Base-by-base conservation (phyloP, 2,888 invertebrate species). In the Bembecia ichneumoniformis region DNA sequence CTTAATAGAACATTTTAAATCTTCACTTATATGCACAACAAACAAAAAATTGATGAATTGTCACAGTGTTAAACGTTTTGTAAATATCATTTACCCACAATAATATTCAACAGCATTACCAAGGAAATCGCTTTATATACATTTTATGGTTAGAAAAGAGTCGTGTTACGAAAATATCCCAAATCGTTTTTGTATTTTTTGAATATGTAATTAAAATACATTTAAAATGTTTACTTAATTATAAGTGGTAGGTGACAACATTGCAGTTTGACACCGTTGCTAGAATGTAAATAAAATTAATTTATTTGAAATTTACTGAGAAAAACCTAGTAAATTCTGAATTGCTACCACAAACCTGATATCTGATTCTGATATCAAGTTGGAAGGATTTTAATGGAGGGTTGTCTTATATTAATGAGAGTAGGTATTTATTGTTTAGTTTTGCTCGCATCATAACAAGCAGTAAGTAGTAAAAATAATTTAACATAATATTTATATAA, bases 71-170 rank as follows among this genome's bases (percentile, higher is more conserved):
- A 28, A 28, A 9, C 7, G 28, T 28, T 28, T 28, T 28, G 28
- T 9, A 28, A 28, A 28, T 28, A 28, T 28, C 28, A 28, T 28
- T 28, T 28, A 28, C 28, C 2, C 9, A 28, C 7, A 28, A 72
- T 66, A 68, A 68, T 52, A 57, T 60, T 58, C 54, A 60, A 68
- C 68, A 76, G 73, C 72, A 73, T 78, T 80, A 82, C 82, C 82
- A 81, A 83, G 79, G 77, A 83, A 71, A 77, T 76, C 68, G 82
- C 78, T 81, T 81, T 82, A 79, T 68, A 71, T 70, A 67, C 58
- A 66, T 70, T 71, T 66, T 68, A 66, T 66, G 70, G 56, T 70
- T 69, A 63, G 60, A 64, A 60, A 69, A 72, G 56, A 63, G 69
- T 71, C 67, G 66, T 71, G 60, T 67, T 62, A 64, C 64, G 63